phyloP scores from a whole-genome alignment of 2,888 invertebrate genomes.

The Cecidostiba fungosa region DNA sequence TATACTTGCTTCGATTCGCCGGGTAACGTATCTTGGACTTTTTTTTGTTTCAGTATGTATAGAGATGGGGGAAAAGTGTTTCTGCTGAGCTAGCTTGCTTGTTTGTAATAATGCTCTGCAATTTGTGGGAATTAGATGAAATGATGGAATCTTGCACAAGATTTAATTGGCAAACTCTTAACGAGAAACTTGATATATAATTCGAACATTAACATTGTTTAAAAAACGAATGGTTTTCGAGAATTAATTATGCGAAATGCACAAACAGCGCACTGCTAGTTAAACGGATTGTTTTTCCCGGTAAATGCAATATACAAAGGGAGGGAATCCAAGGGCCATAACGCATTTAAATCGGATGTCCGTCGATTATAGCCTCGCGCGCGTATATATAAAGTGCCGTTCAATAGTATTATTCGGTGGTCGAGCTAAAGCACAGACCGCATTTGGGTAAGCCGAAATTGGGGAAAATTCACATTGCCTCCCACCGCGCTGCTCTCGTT shows the following conservation, averaged over 20 bases:
- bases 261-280: neutral
- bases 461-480: neutral
- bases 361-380: neutral
- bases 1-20: neutral
- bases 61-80: neutral
- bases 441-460: slow-evolving; percentile 2
- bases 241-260: neutral
- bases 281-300: neutral
- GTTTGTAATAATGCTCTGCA: neutral
- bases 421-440: neutral
- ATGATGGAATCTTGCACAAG: no score
- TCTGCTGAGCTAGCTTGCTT: neutral
- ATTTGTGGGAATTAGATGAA: slow-evolving; percentile 18
- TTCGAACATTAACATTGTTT: no score
- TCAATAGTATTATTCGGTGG: neutral
- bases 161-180: no score
- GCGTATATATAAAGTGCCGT: neutral
- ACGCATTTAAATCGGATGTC: slow-evolving; percentile 12
- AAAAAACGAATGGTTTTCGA: no score
- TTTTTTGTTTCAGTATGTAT: neutral
- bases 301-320: neutral
- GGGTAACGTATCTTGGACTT: neutral
- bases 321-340: neutral
- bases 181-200: no score
- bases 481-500: neutral